These are phyloP conservation scores for Chironomus tepperi DNA, from an alignment of 1,140 invertebrate genomes.

Conservation along the genomic window DNA sequence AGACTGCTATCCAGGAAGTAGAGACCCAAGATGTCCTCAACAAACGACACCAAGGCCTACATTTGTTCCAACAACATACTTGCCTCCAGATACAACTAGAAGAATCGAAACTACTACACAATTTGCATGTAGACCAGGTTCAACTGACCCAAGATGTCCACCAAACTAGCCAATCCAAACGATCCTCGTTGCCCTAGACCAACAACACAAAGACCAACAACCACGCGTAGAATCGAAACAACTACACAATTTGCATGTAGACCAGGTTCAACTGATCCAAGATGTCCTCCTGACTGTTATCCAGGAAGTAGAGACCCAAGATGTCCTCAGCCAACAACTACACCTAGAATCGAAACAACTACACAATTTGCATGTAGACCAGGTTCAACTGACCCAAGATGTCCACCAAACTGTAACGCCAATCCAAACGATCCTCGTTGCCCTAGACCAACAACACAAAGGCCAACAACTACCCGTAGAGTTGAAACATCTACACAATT, in stretches of 20 bases:
- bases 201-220: conserved; percentile 29
- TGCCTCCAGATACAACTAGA: conserved; percentile 25
- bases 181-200: no score
- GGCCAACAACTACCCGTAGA: no score
- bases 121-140: no score
- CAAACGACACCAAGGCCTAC: no score
- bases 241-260: conserved; percentile 30
- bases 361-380: conserved; percentile 32
- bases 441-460: conserved; percentile 15
- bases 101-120: no score
- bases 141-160: conserved; percentile 30
- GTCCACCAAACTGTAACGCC: conserved; percentile 34
- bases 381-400: conserved; percentile 37
- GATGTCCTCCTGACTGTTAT: not conserved
- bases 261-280: conserved; percentile 30
- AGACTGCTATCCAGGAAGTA: no score
- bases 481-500: no score
- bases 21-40: conserved; percentile 32
- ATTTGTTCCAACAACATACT: conserved; percentile 27
- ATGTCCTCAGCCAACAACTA: conserved; percentile 18
- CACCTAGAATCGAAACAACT: not conserved
- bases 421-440: conserved; percentile 36
- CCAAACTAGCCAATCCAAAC: no score
- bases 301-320: not conserved
- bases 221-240: conserved; percentile 34